Percentiles rank a stretch among this genome's conserved stretches.
These are phyloP conservation scores for Caenorhabditis latens DNA, from an alignment of 1,140 invertebrate genomes.

Conservation along the genomic window DNA sequence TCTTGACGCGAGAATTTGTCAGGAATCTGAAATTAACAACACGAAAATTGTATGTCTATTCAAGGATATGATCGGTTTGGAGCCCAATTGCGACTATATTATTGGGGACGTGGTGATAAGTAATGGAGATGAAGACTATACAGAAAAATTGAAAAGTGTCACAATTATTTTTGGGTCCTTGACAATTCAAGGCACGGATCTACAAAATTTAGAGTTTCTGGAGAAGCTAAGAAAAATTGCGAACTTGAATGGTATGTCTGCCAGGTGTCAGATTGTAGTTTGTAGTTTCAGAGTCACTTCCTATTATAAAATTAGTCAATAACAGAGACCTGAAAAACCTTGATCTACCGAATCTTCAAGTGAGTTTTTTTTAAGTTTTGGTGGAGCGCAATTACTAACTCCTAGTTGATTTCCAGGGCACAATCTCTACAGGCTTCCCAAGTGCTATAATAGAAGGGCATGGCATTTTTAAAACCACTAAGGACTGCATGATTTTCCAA, in stretches of 20 bases:
- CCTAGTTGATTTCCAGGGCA: not conserved
- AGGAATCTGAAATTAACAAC: not conserved
- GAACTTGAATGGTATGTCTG: not conserved
- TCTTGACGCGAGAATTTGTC: not conserved
- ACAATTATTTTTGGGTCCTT: not conserved
- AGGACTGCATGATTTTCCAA: conserved; percentile 2
- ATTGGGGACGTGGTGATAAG: not conserved
- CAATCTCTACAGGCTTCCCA: not conserved
- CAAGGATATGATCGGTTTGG: not conserved
- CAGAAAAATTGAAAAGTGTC: not conserved
- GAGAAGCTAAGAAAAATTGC: not conserved
- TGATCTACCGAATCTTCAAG: too few relatives aligned
- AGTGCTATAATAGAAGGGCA: not conserved
- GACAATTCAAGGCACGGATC: not conserved
- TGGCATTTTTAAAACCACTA: not conserved
- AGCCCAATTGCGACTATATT: not conserved
- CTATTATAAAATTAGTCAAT: too few relatives aligned
- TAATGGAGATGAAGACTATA: not conserved
- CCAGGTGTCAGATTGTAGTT: too few relatives aligned
- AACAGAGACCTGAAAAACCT: too few relatives aligned
- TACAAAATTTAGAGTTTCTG: not conserved
- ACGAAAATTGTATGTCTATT: not conserved
- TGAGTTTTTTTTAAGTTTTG: too few relatives aligned
- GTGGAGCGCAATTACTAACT: too few relatives aligned
- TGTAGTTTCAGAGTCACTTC: too few relatives aligned